Base-by-base conservation (phyloP, 2,888 invertebrate species). In the Arge pagana region DNA sequence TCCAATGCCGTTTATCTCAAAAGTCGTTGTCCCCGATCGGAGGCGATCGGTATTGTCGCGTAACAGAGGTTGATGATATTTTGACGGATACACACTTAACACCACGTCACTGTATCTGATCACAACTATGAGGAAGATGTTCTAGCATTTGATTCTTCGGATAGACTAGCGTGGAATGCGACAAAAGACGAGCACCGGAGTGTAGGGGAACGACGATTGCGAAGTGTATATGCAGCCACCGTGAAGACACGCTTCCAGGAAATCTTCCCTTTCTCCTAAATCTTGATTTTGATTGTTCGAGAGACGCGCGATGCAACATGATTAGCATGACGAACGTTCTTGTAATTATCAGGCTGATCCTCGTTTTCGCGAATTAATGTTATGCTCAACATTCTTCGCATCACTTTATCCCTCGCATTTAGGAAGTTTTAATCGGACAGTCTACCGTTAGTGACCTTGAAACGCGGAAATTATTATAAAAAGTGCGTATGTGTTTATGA, bases 181-280 rank as follows among this genome's bases (percentile, higher is more conserved):
- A 45, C 31, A 11, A 45, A 45, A 45, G 13, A 45, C 31, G 33
- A 45, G 13, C 23, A 30, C 15, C 23, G 28, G n/a, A 45, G 33
- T 45, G 35, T 31, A 4, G 45, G 62, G 64, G 65, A 57, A 48
- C 50, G 55, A 60, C 54, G 59, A 73, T 74, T 72, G 74, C 71
- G 66, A 73, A 73, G 72, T 68, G 63, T 63, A 66, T 67, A 61
- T 64, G 61, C 71, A 72, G 62, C 60, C 57, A 72, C 66, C 74
- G 67, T 74, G 70, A 74, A 72, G 71, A 69, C 70, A 74, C 71
- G 70, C 68, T 74, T 71, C 71, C 70, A 72, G 71, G 70, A 74
- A 65, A 69, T 67, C 63, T 66, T 59, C 67, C 68, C 67, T 65
- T 66, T 67, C 63, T 65, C 53, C 59, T 56, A 64, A 37, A 54